A percentile compares a stretch with the other conserved stretches of the same genome.
These are phyloP conservation scores for Lutjanus campechanus DNA, from an alignment of 2,797 vertebrate genomes.

Conservation along the genomic window DNA sequence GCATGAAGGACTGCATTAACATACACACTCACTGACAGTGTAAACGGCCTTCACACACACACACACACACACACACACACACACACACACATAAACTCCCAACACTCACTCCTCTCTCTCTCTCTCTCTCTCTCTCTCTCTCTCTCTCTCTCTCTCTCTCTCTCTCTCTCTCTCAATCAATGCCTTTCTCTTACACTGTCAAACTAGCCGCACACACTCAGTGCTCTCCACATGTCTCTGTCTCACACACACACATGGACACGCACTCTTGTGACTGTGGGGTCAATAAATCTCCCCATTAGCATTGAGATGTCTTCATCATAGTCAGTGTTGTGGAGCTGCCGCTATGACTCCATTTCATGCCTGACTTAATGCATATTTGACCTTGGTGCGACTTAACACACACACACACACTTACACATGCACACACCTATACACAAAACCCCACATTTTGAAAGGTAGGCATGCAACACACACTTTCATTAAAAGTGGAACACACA, in stretches of 20 bases:
- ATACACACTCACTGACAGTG: constrained; percentile 45
- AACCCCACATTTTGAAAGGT: neutral
- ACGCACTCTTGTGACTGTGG: constrained; percentile 32
- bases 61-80: constrained; percentile 16
- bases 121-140: constrained; percentile 12
- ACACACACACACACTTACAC: constrained; percentile 29
- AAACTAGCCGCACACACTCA: constrained; percentile 15
- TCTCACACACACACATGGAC: constrained; percentile 34
- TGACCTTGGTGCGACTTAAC: constrained; percentile 77
- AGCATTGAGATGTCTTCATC: constrained; percentile 78
- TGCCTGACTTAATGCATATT: constrained; percentile 75
- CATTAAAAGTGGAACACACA: neutral
- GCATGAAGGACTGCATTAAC: constrained; percentile 72
- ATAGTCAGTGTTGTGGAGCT: constrained; percentile 68
- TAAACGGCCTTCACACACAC: constrained; percentile 42
- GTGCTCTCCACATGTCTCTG: constrained; percentile 6
- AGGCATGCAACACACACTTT: constrained; percentile 17
- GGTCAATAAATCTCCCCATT: constrained; percentile 81
- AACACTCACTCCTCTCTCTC: constrained; percentile 14
- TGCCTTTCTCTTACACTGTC: constrained; percentile 24
- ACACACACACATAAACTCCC: constrained; percentile 15
- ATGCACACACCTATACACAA: neutral
- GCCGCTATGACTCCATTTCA: constrained; percentile 73
- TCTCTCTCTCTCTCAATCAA: constrained; percentile 34
- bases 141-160: constrained; percentile 2